Evolutionary conservation across 2,888 invertebrate species (phyloP).

Genomic region (Cryptus armator): DNA sequence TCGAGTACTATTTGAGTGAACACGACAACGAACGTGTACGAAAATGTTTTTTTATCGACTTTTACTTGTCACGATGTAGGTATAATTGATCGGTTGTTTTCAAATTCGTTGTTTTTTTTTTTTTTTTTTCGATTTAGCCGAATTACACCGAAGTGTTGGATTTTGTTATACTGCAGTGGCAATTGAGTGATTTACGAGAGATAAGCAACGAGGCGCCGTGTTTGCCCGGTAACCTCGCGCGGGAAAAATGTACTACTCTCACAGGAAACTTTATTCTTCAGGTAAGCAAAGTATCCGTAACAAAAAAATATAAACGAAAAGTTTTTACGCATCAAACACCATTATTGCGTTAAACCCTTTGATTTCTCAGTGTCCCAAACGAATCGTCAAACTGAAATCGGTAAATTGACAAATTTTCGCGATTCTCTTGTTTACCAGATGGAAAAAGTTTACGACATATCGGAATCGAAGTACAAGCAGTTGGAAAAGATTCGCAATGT

Average conservation of each 20-base stretch:
- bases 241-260: constrained; percentile 85
- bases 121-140: constrained; percentile 61
- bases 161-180: constrained; percentile 89
- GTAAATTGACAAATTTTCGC: background rate
- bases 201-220: constrained; percentile 87
- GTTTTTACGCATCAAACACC: no score
- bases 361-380: no score
- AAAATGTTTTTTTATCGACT: constrained; percentile 44
- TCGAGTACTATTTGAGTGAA: constrained; percentile 78
- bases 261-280: constrained; percentile 88
- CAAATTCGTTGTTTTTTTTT: background rate
- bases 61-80: background rate
- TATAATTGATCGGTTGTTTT: constrained; percentile 17
- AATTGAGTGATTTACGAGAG: constrained; percentile 88
- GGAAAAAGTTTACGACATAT: constrained; percentile 84
- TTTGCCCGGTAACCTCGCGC: constrained; percentile 87
- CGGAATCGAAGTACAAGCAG: constrained; percentile 81
- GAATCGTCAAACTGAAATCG: no score
- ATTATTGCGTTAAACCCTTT: no score
- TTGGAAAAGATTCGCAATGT: constrained; percentile 85
- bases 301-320: no score
- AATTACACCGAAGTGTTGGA: constrained; percentile 86
- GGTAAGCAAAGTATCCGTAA: constrained; percentile 81
- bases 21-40: constrained; percentile 76
- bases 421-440: constrained; percentile 77